A percentile compares a stretch with the other conserved stretches of the same genome.
Conservation (phyloP, 2,113 vertebrate genomes). For the Sus scrofa region DNA sequence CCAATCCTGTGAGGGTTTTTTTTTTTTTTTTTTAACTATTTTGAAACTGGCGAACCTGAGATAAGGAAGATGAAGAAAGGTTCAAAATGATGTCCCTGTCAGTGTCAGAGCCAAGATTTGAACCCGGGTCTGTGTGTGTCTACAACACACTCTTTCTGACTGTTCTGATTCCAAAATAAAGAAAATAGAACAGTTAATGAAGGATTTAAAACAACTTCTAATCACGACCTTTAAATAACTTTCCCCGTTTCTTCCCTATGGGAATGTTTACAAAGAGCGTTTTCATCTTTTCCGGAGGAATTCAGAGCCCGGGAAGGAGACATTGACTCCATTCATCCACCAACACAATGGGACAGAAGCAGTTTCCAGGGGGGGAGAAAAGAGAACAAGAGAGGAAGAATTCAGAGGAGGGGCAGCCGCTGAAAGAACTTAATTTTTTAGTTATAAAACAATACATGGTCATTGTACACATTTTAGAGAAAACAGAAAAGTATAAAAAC, state of each 20-base stretch:
- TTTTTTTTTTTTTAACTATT: too few species aligned
- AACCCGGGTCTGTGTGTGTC: not conserved
- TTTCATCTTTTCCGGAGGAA: constrained; percentile 21
- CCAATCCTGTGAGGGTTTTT: not conserved
- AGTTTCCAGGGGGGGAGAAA: not conserved
- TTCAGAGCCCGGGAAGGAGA: constrained; percentile 26
- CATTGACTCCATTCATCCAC: constrained; percentile 11
- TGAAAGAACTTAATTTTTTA: not conserved
- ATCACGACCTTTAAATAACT: constrained; percentile 22
- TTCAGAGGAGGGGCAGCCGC: not conserved
- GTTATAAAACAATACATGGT: not conserved
- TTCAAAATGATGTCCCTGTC: not conserved
- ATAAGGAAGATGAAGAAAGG: not conserved
- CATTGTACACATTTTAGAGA: not conserved
- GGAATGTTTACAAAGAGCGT: constrained; percentile 54
- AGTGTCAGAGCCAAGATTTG: not conserved
- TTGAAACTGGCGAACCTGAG: not conserved
- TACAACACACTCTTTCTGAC: not conserved
- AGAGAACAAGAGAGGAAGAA: not conserved
- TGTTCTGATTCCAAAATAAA: constrained; percentile 42
- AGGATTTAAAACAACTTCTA: constrained; percentile 45
- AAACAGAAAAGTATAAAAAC: not conserved
- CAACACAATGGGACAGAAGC: not conserved
- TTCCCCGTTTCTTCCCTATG: not conserved
- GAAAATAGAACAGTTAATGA: constrained; percentile 22